These are phyloP conservation scores for Patiria pectinifera DNA, from an alignment of 53 echinoderm and acorn worm species.

Conservation along the genomic window DNA sequence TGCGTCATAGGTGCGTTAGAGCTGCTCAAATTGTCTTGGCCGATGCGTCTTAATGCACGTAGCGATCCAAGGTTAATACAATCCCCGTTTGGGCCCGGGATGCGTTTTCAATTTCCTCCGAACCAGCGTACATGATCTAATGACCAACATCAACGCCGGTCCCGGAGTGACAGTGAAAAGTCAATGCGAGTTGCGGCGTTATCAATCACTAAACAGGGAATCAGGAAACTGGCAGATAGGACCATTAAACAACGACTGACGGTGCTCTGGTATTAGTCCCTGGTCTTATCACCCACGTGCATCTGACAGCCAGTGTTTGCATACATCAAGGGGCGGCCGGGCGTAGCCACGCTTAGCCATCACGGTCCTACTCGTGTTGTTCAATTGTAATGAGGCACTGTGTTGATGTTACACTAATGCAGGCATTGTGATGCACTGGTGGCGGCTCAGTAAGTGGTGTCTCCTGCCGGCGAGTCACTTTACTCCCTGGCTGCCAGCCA, in stretches of 20 bases:
- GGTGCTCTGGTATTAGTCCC: neutral
- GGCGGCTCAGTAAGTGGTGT: neutral
- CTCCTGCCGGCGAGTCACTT: constrained; percentile 16
- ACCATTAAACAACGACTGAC: neutral
- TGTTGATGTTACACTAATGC: constrained; percentile 19
- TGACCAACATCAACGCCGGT: neutral
- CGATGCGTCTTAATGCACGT: neutral
- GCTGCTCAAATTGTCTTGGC: neutral
- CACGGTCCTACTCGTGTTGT: neutral
- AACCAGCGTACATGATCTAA: constrained; percentile 18
- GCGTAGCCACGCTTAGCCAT: neutral
- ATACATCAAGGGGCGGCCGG: constrained; percentile 1
- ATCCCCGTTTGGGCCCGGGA: neutral
- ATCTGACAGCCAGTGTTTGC: constrained; percentile 30
- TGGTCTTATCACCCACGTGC: constrained; percentile 37
- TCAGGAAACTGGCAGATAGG: neutral
- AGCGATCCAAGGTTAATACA: constrained; percentile 14
- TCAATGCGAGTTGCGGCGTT: constrained; percentile 29
- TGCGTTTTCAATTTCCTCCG: constrained; percentile 36
- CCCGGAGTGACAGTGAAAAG: constrained; percentile 34
- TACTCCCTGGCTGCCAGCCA: constrained; percentile 15
- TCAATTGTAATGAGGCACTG: neutral
- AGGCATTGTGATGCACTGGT: constrained; percentile 13
- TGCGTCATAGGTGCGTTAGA: neutral
- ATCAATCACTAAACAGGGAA: constrained; percentile 48